Base-by-base conservation (phyloP, 2,113 vertebrate species). In the Shinisaurus crocodilurus region DNA sequence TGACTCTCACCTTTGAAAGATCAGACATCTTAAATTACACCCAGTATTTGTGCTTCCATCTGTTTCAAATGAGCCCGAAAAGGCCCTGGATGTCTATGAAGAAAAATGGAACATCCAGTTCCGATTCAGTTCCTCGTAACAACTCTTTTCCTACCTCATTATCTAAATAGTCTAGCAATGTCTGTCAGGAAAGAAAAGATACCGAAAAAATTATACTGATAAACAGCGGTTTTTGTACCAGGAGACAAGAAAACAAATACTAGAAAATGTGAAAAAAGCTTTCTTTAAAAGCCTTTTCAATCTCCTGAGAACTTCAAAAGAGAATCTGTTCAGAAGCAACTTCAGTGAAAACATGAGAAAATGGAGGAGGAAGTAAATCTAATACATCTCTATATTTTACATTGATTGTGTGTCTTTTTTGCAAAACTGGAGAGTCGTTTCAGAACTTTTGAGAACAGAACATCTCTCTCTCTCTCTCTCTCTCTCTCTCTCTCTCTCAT, bases 261-360 rank as follows among this genome's bases (percentile, higher is more conserved):
- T 93, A 90, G 50, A 76, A 93, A 87, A 70, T 85, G 91, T 93
- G 88, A 80, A 93, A 79, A 95, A 94, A 95, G 87, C 67, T 25
- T 95, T 23, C 37, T 91, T 91, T 96, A 95, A 94, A 95, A 96
- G 92, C 89, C 43, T 96, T 96, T 94, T 90, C 82, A 91, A 1
- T 92, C 93, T 96, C 94, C 29, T 37, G 94, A 88, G 93, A 34
- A 92, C 93, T 94, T 93, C 83, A 95, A 93, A 92, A 87, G 34
- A 74, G 48, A 93, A 94, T 91, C 2, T 93, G 27, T 91, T 93
- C 82, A 94, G 92, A 93, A 91, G 32, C 6, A 23, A 91, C 13
- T 86, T 82, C 50, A 75, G 13, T 89, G 80, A 90, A 87, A 93
- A 94, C 63, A 87, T 6, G 65, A 32, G 3, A 91, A 93, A 90